phyloP scores from a whole-genome alignment of 2,888 invertebrate genomes.

The Lacanobia oleracea region DNA sequence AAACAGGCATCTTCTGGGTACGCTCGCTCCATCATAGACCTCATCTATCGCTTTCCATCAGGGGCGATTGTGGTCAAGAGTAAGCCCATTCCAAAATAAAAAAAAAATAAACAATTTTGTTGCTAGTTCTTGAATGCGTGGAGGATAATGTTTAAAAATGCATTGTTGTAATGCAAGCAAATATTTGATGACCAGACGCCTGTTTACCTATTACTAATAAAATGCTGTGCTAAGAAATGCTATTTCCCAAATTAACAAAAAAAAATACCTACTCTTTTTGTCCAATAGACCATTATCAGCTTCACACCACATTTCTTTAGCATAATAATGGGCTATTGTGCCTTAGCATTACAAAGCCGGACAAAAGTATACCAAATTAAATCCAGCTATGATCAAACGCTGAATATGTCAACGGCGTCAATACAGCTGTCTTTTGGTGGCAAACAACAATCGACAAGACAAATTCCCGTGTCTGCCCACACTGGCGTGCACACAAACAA shows the following conservation, averaged over 20 bases:
- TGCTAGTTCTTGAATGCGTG: neutral
- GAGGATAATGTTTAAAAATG: neutral
- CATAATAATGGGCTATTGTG: neutral
- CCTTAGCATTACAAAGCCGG: neutral
- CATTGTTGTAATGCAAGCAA: too few relatives aligned
- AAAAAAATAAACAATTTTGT: too few relatives aligned
- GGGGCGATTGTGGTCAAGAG: too few relatives aligned
- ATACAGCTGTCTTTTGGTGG: constrained; percentile 34
- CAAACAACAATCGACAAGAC: constrained; percentile 56
- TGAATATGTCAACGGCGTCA: constrained; percentile 20
- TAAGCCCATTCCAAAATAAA: too few relatives aligned
- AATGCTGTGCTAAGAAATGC: neutral
- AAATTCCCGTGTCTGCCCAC: constrained; percentile 42
- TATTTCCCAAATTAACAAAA: neutral
- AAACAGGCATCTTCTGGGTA: too few relatives aligned
- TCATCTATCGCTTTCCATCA: too few relatives aligned
- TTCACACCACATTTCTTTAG: too few relatives aligned
- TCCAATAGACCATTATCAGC: too few relatives aligned
- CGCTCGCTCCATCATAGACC: too few relatives aligned
- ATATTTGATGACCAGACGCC: too few relatives aligned
- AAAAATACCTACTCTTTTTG: neutral
- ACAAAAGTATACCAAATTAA: neutral
- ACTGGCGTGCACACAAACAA: constrained; percentile 70
- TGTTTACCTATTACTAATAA: too few relatives aligned
- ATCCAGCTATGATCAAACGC: constrained; percentile 9